These are phyloP conservation scores for Uria aalge DNA, from an alignment of 2,113 vertebrate genomes.

Conservation along the genomic window DNA sequence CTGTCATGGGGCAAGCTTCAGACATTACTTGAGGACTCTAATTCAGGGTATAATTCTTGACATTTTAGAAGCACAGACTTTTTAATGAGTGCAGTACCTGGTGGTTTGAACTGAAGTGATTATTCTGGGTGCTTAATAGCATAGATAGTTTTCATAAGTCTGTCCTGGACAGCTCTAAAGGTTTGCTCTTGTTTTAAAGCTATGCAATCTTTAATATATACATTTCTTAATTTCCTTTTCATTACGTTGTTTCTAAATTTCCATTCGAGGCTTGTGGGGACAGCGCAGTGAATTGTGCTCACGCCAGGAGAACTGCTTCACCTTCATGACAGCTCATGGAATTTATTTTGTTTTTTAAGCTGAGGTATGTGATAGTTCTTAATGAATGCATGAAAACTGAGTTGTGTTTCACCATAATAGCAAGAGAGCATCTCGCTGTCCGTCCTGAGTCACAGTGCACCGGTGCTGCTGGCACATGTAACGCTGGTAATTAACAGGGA, in stretches of 20 bases:
- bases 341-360: neutral
- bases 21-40: neutral
- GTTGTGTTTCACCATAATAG: neutral
- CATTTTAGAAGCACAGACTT: neutral
- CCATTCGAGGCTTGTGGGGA: neutral
- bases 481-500: neutral
- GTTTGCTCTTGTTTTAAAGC: neutral
- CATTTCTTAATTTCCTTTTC: neutral
- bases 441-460: neutral
- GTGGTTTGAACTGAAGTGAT: neutral
- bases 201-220: neutral
- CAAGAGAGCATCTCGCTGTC: neutral
- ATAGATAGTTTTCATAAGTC: neutral
- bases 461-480: neutral
- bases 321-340: neutral
- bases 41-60: neutral
- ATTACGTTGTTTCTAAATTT: neutral
- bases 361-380: neutral
- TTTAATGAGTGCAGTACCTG: neutral
- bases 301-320: neutral
- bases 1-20: neutral
- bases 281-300: neutral
- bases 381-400: neutral
- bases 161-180: neutral
- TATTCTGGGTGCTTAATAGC: neutral